Evolutionary conservation across 2,888 invertebrate species (phyloP).

Genomic region (Cryptophagus acutangulus): DNA sequence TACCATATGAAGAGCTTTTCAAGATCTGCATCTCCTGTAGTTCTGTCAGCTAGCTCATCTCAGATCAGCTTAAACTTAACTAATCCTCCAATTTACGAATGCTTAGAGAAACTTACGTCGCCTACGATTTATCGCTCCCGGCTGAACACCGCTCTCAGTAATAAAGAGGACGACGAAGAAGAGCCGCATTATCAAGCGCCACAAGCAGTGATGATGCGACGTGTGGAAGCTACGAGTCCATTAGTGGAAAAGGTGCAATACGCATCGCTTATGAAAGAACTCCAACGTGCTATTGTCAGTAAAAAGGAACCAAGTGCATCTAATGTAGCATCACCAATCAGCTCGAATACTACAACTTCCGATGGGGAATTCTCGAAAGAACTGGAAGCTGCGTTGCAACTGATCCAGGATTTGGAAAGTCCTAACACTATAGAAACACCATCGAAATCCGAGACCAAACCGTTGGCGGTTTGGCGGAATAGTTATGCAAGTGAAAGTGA

Average conservation of each 20-base stretch:
- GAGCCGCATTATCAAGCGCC: constrained; percentile 40
- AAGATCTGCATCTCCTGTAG: constrained; percentile 48
- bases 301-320: constrained; percentile 45
- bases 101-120: constrained; percentile 48
- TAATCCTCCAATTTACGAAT: constrained; percentile 47
- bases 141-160: constrained; percentile 43
- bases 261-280: constrained; percentile 50
- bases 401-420: constrained; percentile 51
- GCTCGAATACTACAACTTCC: constrained; percentile 38
- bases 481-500: constrained; percentile 45
- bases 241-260: constrained; percentile 49
- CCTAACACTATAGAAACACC: constrained; percentile 50
- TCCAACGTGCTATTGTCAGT: constrained; percentile 46
- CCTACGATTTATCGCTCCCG: constrained; percentile 46
- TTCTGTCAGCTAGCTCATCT: constrained; percentile 50
- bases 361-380: constrained; percentile 51
- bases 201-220: constrained; percentile 36
- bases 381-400: constrained; percentile 49
- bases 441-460: constrained; percentile 38
- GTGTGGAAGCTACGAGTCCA: constrained; percentile 38
- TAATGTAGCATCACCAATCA: constrained; percentile 39
- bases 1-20: constrained; percentile 53
- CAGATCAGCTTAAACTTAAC: constrained; percentile 41
- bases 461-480: constrained; percentile 43
- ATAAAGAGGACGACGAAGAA: constrained; percentile 30